These are phyloP conservation scores for Noturus placidus DNA, from an alignment of 2,113 vertebrate species.

Conservation along the genomic window DNA sequence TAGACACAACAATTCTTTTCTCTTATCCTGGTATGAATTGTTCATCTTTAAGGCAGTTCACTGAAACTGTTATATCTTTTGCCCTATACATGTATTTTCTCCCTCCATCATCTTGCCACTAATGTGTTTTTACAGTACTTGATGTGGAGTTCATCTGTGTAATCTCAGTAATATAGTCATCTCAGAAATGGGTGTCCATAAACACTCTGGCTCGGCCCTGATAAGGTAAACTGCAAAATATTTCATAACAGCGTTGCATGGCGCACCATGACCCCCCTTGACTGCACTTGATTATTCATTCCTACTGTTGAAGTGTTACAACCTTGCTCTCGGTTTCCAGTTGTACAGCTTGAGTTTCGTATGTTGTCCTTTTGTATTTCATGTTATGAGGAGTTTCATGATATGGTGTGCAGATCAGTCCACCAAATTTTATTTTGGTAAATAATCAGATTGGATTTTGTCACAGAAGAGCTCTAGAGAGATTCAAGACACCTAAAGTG, in stretches of 20 bases:
- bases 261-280: neutral
- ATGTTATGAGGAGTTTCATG: neutral
- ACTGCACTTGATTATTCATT: slow-evolving; percentile 26
- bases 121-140: slow-evolving; percentile 1
- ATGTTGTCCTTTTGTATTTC: neutral
- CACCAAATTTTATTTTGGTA: neutral
- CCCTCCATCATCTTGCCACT: neutral
- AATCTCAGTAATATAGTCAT: slow-evolving; percentile 33
- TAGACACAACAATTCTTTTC: neutral
- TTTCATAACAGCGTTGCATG: slow-evolving; percentile 31
- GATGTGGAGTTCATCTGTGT: neutral
- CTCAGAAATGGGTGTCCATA: neutral
- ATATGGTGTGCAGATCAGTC: neutral
- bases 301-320: slow-evolving; percentile 16
- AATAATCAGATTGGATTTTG: neutral
- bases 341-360: neutral
- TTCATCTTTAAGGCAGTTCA: neutral
- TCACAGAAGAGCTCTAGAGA: neutral
- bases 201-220: slow-evolving; percentile 2
- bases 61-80: neutral
- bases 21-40: neutral
- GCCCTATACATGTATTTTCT: slow-evolving; percentile 11
- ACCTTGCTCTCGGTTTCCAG: slow-evolving; percentile 13
- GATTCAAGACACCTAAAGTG: too few relatives aligned
- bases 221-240: slow-evolving; percentile 38